phyloP scores from a whole-genome alignment of 2,888 invertebrate genomes.

The Catocala nupta region DNA sequence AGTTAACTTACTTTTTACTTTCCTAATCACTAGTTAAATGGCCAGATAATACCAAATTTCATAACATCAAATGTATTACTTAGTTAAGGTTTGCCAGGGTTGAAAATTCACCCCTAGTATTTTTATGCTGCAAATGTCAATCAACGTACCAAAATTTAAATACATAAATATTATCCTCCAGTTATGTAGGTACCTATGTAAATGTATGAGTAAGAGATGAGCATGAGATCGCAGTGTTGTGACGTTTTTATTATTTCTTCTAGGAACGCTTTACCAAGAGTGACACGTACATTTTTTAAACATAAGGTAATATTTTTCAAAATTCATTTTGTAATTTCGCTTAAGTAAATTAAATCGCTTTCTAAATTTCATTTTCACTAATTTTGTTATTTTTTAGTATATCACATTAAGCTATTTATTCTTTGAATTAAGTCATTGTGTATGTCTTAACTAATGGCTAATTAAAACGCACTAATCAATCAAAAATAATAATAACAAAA shows the following conservation, averaged over 20 bases:
- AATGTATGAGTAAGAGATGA: slow-evolving; percentile 45
- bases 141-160: too few relatives aligned
- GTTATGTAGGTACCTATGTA: too few relatives aligned
- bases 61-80: too few relatives aligned
- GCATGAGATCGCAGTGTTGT: slow-evolving; percentile 78
- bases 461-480: background rate
- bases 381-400: background rate
- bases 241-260: slow-evolving; percentile 88
- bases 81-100: too few relatives aligned
- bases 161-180: too few relatives aligned
- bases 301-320: slow-evolving; percentile 78
- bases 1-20: too few relatives aligned
- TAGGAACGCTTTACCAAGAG: slow-evolving; percentile 92
- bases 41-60: too few relatives aligned
- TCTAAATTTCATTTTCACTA: slow-evolving; percentile 23
- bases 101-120: too few relatives aligned
- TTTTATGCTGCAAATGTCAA: too few relatives aligned
- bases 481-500: background rate
- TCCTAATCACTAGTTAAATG: too few relatives aligned
- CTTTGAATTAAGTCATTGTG: background rate
- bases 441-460: slow-evolving; percentile 11
- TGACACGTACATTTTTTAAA: slow-evolving; percentile 96
- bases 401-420: background rate
- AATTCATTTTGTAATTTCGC: slow-evolving; percentile 49
- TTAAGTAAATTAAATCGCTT: slow-evolving; percentile 55